Conservation (phyloP, 2,797 vertebrate species). For the Salarias fasciatus region DNA sequence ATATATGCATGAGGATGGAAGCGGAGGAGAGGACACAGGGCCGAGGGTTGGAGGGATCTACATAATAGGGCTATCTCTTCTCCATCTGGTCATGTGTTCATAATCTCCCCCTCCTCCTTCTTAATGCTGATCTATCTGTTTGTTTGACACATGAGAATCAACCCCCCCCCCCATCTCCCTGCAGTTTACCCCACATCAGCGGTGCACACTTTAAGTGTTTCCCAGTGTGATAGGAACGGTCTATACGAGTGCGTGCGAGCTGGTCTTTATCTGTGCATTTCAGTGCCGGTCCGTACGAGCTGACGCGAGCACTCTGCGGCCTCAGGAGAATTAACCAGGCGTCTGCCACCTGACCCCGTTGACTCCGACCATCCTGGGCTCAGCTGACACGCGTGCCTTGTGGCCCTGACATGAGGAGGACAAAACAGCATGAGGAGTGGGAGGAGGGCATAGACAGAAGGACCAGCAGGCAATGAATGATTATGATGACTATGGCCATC, state of each 20-base stretch:
- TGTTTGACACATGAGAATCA: constrained; percentile 62
- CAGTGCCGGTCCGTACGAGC: constrained; percentile 40
- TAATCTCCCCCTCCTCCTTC: constrained; percentile 72
- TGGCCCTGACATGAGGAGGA: constrained; percentile 71
- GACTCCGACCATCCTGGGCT: constrained; percentile 76
- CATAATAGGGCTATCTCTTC: constrained; percentile 76
- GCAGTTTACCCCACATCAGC: too few species aligned
- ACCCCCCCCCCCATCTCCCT: constrained; percentile 32
- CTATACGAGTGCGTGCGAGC: not conserved
- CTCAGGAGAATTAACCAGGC: constrained; percentile 84
- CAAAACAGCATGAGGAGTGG: constrained; percentile 66
- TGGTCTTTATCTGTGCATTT: constrained; percentile 33
- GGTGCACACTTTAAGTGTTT: too few species aligned
- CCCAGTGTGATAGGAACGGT: too few species aligned
- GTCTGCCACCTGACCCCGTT: constrained; percentile 82
- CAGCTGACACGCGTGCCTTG: constrained; percentile 79
- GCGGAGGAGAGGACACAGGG: constrained; percentile 48
- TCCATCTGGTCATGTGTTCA: constrained; percentile 83
- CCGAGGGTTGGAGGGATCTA: constrained; percentile 64
- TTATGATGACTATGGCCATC: constrained; percentile 79
- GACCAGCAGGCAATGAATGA: constrained; percentile 82
- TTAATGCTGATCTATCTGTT: constrained; percentile 65
- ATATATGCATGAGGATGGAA: constrained; percentile 71
- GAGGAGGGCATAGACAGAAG: constrained; percentile 75
- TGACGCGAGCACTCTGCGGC: constrained; percentile 52